Evolutionary conservation across 2,113 vertebrate genomes (phyloP).

Genomic region (Cariama cristata): DNA sequence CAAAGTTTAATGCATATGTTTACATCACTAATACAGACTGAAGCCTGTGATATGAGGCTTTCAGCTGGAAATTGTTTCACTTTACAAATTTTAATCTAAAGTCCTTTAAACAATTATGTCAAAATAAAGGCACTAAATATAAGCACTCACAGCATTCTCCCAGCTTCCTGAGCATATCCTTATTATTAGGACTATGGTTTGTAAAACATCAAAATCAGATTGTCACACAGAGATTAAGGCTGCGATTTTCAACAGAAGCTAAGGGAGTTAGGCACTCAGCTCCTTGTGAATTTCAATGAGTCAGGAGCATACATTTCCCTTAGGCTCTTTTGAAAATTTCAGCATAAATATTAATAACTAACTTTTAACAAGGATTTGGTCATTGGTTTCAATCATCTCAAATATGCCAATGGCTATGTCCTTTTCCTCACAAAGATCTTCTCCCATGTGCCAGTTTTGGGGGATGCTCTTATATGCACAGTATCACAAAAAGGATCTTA

Average conservation of each 20-base stretch:
- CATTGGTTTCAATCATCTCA: conserved; percentile 43
- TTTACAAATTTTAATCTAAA: conserved; percentile 47
- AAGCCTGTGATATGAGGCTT: not conserved
- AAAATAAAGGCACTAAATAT: conserved; percentile 45
- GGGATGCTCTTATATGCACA: not conserved
- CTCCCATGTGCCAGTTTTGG: not conserved
- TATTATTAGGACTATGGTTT: conserved; percentile 16
- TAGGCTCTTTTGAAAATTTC: conserved; percentile 48
- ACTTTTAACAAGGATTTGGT: conserved; percentile 59
- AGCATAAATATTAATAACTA: conserved; percentile 52
- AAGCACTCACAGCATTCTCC: not conserved
- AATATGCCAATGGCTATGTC: conserved; percentile 3
- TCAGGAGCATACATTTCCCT: conserved; percentile 10
- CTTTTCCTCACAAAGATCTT: not conserved
- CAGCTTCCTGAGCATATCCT: not conserved
- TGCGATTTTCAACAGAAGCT: conserved; percentile 44
- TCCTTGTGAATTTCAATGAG: conserved; percentile 50
- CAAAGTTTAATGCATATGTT: conserved; percentile 52
- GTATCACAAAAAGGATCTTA: not conserved
- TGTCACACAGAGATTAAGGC: conserved; percentile 56
- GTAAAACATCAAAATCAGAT: conserved; percentile 62
- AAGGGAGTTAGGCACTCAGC: conserved; percentile 59
- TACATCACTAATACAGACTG: conserved; percentile 18
- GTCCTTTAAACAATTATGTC: conserved; percentile 40
- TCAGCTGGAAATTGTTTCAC: conserved; percentile 47